Evolutionary conservation across 2,113 vertebrate species (phyloP), one percentile per base, ranked within the genome.

Genomic region (Numida meleagris): DNA sequence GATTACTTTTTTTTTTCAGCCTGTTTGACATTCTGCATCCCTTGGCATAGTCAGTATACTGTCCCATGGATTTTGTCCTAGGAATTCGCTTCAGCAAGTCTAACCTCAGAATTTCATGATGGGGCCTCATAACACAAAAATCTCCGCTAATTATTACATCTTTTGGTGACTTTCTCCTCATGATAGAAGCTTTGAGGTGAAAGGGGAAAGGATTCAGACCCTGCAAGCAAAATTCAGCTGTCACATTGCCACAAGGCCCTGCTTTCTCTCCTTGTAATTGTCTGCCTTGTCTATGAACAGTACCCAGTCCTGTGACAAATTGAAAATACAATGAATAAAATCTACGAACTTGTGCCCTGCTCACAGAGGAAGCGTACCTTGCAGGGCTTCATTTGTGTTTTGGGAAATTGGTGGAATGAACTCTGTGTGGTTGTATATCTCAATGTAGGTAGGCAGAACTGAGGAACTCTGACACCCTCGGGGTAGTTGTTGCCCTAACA

Each of bases 251-350:
- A 61, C 31, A 33, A 73, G 67, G 74, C 46, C 36, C 20, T 57
- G 31, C 31, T 92, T 89, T 79, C 62, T 62, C 34, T 71, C 36
- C 46, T 50, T 20, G 31, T 65, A 36, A 45, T 68, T 75, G 9
- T 1, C 66, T 42, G 7, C 12, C 58, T 84, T 4, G 0, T 65
- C 24, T 40, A 12, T 14, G 25, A 92, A 65, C 53, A 11, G 1
- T 68, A 65, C 71, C n/a, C 33, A 68, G 11, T 66, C 84, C 83
- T 68, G 51, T 43, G 70, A 94, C 46, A 92, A 93, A 89, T 82
- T 78, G 61, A 66, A 48, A 89, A 76, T 48, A 36, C 55, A 79
- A 45, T 34, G 71, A 94, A 82, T 58, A 61, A 89, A 78, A 92
- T 11, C 43, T 33, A 46, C 40, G 61, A 48, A 84, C 36, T 81